Percentiles rank a stretch among this genome's conserved stretches.
Conservation (phyloP, 2,113 vertebrate species). For the Clarias batrachus region DNA sequence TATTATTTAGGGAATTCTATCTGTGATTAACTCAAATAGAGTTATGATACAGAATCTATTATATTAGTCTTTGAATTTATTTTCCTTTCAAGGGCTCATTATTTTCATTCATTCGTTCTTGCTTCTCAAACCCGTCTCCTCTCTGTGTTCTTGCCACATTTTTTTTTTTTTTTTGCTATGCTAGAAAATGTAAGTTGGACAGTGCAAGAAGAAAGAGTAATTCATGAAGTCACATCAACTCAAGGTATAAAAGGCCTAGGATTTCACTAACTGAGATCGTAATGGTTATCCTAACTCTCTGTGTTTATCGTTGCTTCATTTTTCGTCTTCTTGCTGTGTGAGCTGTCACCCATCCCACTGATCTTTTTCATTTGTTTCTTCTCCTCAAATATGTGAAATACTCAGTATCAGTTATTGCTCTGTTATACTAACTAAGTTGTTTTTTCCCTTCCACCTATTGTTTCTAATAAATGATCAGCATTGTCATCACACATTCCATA, state of each 20-base stretch:
- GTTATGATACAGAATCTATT: not conserved
- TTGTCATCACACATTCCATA: not conserved
- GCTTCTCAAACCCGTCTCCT: not conserved
- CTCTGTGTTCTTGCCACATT: not conserved
- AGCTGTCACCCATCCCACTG: not conserved
- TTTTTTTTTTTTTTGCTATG: conserved; percentile 15
- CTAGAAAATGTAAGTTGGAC: conserved; percentile 59
- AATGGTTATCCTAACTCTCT: conserved; percentile 12
- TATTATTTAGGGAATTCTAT: not conserved
- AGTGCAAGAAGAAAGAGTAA: conserved; percentile 56
- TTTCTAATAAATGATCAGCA: not conserved
- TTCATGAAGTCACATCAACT: conserved; percentile 44
- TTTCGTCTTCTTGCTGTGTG: conserved; percentile 8
- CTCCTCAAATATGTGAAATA: conserved; percentile 5
- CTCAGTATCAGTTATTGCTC: not conserved
- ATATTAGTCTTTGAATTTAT: not conserved
- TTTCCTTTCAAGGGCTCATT: not conserved
- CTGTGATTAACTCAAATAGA: not conserved
- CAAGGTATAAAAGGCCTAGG: conserved; percentile 54
- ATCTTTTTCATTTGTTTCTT: conserved; percentile 28
- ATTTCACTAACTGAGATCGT: conserved; percentile 27
- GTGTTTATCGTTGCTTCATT: too few species aligned
- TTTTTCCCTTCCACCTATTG: not conserved
- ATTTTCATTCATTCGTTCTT: not conserved
- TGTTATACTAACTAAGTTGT: conserved; percentile 10